A percentile compares a stretch with the other conserved stretches of the same genome.
These are phyloP conservation scores for Rhinella marina DNA, from an alignment of 2,797 vertebrate species.

Conservation along the genomic window DNA sequence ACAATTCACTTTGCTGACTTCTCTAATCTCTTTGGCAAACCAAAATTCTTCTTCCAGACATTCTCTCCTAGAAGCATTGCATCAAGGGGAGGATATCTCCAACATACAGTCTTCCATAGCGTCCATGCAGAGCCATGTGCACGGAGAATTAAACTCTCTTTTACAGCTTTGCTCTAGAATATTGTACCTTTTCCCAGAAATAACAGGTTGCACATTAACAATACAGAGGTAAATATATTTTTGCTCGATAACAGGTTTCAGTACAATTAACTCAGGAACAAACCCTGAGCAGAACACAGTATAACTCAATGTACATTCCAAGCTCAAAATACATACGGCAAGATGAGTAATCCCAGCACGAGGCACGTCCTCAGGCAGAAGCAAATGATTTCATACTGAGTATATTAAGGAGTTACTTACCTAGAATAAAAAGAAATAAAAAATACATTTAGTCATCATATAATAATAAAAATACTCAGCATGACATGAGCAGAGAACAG, in stretches of 20 bases:
- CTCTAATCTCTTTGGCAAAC: no score
- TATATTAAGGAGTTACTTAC: slow-evolving; percentile 52
- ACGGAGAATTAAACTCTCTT: no score
- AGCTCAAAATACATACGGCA: slow-evolving; percentile 41
- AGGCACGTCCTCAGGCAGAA: neutral
- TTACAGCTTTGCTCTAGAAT: neutral
- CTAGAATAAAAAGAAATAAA: slow-evolving; percentile 31
- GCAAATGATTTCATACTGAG: neutral
- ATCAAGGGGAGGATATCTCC: no score
- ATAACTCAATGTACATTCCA: neutral
- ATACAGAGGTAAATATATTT: neutral
- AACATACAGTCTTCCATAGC: no score
- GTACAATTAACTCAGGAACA: neutral
- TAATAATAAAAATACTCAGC: neutral
- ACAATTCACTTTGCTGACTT: no score
- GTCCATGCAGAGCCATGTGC: no score
- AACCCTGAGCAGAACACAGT: neutral
- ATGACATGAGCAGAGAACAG: neutral
- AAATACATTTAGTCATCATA: slow-evolving; percentile 27
- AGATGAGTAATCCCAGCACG: slow-evolving; percentile 22
- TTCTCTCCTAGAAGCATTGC: no score
- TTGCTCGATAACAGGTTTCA: neutral
- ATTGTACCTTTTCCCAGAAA: neutral
- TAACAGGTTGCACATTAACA: neutral
- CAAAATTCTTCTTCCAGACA: no score